Conservation (phyloP, 1,140 invertebrate genomes). For the Musca vetustissima region DNA sequence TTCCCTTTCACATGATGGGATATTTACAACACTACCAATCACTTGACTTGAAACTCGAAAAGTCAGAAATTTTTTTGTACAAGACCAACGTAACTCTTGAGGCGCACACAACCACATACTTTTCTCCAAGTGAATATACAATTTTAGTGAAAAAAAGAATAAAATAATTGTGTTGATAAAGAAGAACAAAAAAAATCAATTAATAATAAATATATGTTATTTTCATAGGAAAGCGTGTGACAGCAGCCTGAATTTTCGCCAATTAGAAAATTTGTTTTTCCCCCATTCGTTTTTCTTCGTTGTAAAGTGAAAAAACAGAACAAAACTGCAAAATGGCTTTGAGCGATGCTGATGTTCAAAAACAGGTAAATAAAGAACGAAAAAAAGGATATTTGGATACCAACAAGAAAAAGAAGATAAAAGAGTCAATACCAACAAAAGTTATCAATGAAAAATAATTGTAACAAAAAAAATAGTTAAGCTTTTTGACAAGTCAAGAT, state of each 20-base stretch:
- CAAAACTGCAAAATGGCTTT: constrained; percentile 81
- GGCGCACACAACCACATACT: constrained; percentile 26
- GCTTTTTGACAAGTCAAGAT: constrained; percentile 34
- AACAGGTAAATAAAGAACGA: constrained; percentile 74
- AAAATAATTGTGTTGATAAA: not conserved
- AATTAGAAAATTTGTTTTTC: no score
- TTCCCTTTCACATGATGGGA: constrained; percentile 19
- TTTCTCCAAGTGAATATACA: constrained; percentile 29
- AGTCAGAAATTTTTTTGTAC: constrained; percentile 26
- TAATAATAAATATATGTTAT: constrained; percentile 5
- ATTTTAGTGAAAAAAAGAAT: constrained; percentile 11
- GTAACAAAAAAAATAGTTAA: not conserved
- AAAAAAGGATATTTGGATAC: not conserved
- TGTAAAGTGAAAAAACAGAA: constrained; percentile 31
- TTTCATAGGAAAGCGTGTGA: constrained; percentile 7
- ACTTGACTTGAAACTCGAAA: constrained; percentile 28
- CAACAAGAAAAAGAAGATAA: not conserved
- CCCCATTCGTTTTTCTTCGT: no score
- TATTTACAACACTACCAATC: constrained; percentile 27
- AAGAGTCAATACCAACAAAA: constrained; percentile 5
- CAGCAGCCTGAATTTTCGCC: not conserved
- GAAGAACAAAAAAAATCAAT: not conserved
- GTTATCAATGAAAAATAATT: constrained; percentile 21
- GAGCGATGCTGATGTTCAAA: constrained; percentile 98
- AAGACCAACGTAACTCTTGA: constrained; percentile 25